These are phyloP conservation scores for Arge pagana DNA, from an alignment of 2,888 invertebrate genomes.

Conservation along the genomic window DNA sequence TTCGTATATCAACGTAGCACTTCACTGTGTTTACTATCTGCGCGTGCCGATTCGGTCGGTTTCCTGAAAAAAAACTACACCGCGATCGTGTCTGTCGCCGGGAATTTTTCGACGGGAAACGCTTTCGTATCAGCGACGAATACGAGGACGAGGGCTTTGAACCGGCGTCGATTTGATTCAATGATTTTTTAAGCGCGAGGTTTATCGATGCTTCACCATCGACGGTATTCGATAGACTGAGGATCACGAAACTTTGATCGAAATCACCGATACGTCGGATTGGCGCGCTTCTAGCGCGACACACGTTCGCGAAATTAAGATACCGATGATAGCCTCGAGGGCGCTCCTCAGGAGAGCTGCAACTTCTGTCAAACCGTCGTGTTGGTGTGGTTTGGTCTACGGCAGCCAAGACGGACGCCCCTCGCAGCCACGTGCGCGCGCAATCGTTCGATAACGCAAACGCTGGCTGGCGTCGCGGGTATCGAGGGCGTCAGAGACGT, in stretches of 20 bases:
- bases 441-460: slow-evolving; percentile 57
- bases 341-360: slow-evolving; percentile 23
- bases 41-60: slow-evolving; percentile 8
- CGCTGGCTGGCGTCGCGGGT: slow-evolving; percentile 48
- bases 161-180: no score
- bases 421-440: slow-evolving; percentile 51
- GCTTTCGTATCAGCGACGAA: no score
- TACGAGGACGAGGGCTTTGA: no score
- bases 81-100: no score
- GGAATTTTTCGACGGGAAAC: no score
- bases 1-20: slow-evolving; percentile 1
- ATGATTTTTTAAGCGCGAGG: no score
- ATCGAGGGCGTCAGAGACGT: slow-evolving; percentile 34
- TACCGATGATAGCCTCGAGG: slow-evolving; percentile 22
- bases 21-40: slow-evolving; percentile 19
- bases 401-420: slow-evolving; percentile 49
- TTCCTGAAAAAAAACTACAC: no score
- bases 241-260: not conserved
- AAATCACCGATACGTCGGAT: not conserved
- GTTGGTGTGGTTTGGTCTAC: slow-evolving; percentile 29
- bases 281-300: not conserved
- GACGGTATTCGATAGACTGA: not conserved
- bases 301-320: not conserved
- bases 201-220: no score
- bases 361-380: slow-evolving; percentile 21